These are phyloP conservation scores for Lamprotornis superbus DNA, from an alignment of 2,113 vertebrate genomes.

Conservation along the genomic window DNA sequence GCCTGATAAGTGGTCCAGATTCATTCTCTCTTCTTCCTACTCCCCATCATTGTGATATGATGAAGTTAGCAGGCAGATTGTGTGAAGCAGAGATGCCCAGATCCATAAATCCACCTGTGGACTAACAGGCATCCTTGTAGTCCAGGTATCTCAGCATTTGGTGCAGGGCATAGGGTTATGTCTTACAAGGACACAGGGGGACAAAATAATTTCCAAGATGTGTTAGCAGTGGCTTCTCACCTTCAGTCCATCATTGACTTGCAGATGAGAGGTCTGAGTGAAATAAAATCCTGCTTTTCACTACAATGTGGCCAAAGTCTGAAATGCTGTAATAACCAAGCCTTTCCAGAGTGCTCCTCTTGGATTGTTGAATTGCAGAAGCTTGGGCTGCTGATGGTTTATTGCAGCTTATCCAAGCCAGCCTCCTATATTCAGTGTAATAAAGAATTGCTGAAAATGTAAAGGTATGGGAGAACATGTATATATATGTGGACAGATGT, in stretches of 20 bases:
- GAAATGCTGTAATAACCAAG: background rate
- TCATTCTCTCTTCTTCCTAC: background rate
- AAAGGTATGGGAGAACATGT: background rate
- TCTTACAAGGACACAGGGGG: background rate
- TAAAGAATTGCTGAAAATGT: background rate
- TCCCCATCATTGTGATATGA: background rate
- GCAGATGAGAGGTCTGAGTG: background rate
- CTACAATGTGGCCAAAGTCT: background rate
- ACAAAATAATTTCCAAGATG: background rate
- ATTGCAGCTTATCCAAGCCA: background rate
- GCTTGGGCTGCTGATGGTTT: background rate
- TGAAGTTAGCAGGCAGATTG: background rate
- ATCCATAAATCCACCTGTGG: background rate
- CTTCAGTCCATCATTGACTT: background rate
- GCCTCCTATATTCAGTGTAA: background rate
- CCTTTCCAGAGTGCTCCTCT: background rate
- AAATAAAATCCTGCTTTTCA: background rate
- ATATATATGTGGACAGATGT: background rate
- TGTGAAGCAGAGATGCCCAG: background rate
- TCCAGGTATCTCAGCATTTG: background rate
- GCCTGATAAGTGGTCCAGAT: background rate
- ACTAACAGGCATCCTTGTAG: background rate
- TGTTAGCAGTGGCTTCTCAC: background rate
- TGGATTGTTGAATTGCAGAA: background rate
- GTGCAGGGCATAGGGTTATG: background rate